Conservation (phyloP, 2,113 vertebrate genomes). For the Paratilapia polleni region DNA sequence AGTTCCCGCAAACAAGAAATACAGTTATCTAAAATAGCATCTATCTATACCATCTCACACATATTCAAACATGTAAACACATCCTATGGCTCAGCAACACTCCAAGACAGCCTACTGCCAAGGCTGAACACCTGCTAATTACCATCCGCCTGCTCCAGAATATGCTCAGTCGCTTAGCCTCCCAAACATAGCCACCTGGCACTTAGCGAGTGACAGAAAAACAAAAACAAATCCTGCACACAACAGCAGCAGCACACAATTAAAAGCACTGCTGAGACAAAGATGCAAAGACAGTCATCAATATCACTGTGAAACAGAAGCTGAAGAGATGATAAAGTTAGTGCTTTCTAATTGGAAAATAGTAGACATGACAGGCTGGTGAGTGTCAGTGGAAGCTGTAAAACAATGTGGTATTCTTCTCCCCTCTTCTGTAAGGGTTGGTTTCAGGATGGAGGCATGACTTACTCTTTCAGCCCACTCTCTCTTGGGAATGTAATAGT, state of each 20-base stretch:
- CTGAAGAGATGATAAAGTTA: slow-evolving; percentile 8
- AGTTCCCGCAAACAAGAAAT: not conserved
- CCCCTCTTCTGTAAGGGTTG: not conserved
- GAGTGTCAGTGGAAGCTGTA: not conserved
- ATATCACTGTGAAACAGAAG: not conserved
- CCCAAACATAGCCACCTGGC: slow-evolving; percentile 73
- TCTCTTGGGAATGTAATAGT: slow-evolving; percentile 31
- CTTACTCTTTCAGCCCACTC: slow-evolving; percentile 37
- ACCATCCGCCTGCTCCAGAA: slow-evolving; percentile 64
- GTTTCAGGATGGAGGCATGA: not conserved
- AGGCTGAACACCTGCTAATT: slow-evolving; percentile 75
- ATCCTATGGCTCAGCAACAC: slow-evolving; percentile 32
- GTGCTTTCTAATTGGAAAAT: slow-evolving; percentile 36
- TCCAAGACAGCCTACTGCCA: slow-evolving; percentile 34
- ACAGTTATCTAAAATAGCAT: not conserved
- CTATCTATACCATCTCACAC: not conserved
- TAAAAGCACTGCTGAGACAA: slow-evolving; percentile 16
- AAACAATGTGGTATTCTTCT: not conserved
- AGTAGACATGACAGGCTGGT: not conserved
- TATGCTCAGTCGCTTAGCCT: slow-evolving; percentile 65
- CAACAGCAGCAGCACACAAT: slow-evolving; percentile 26
- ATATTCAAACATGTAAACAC: slow-evolving; percentile 35
- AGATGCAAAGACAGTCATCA: slow-evolving; percentile 9
- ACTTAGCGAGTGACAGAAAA: slow-evolving; percentile 59
- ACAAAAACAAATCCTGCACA: slow-evolving; percentile 46